Conservation (phyloP, 2,797 vertebrate genomes). For the Semotilus atromaculatus region DNA sequence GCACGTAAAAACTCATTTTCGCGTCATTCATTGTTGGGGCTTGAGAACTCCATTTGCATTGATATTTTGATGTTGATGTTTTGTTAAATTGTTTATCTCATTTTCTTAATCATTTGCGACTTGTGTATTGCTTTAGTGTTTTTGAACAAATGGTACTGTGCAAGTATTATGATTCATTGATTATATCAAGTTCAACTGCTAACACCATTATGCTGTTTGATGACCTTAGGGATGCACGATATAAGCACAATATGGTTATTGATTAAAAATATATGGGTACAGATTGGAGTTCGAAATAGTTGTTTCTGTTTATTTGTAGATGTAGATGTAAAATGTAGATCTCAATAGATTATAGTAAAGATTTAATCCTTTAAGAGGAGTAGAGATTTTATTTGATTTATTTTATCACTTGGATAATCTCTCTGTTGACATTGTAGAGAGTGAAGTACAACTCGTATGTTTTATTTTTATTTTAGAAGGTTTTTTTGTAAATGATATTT, state of each 20-base stretch:
- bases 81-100: background rate
- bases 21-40: background rate
- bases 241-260: background rate
- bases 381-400: background rate
- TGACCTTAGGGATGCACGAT: background rate
- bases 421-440: too few species aligned
- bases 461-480: too few species aligned
- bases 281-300: background rate
- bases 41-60: background rate
- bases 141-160: too few species aligned
- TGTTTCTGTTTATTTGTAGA: background rate
- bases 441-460: background rate
- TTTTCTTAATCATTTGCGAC: background rate
- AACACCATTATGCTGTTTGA: background rate
- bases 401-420: background rate
- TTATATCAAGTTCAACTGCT: background rate
- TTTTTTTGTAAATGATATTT: background rate
- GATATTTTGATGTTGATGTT: background rate
- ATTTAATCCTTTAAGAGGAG: too few species aligned
- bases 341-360: background rate
- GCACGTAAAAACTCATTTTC: too few species aligned
- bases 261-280: background rate
- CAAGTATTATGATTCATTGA: background rate
- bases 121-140: background rate
- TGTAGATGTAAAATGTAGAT: background rate